A percentile compares a stretch with the other conserved stretches of the same genome.
These are phyloP conservation scores for Saccostrea cuccullata DNA, from an alignment of 1,140 invertebrate genomes.

Conservation along the genomic window DNA sequence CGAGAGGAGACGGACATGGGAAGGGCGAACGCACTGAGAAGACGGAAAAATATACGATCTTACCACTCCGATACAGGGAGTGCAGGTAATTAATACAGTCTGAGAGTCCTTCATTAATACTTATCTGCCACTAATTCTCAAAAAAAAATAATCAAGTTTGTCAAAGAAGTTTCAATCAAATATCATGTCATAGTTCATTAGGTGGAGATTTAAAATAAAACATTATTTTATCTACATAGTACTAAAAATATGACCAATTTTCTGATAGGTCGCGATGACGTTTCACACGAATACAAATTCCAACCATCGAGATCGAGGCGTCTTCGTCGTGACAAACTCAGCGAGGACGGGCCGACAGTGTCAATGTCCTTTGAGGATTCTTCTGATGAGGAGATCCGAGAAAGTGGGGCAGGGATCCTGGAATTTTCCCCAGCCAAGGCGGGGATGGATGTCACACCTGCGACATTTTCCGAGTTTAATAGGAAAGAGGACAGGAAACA, in stretches of 20 bases:
- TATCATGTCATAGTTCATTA: no score
- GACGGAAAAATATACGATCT: background rate
- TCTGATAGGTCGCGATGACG: constrained; percentile 42
- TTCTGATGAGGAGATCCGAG: constrained; percentile 75
- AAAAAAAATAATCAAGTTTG: no score
- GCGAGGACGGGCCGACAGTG: constrained; percentile 61
- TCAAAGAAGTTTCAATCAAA: no score
- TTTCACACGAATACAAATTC: constrained; percentile 56
- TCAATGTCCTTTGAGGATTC: constrained; percentile 69
- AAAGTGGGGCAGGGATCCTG: constrained; percentile 81
- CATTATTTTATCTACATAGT: no score
- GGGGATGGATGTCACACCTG: constrained; percentile 90
- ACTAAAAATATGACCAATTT: background rate
- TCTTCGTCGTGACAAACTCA: constrained; percentile 46
- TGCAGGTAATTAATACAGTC: background rate
- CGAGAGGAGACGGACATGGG: background rate
- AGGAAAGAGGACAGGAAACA: constrained; percentile 68
- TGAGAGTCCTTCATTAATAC: no score
- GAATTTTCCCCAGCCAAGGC: constrained; percentile 94
- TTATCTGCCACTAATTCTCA: no score
- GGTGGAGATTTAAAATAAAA: no score
- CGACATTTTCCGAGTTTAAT: constrained; percentile 84
- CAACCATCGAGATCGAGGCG: constrained; percentile 55
- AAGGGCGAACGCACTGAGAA: background rate
- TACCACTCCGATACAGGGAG: background rate